A percentile compares a stretch with the other conserved stretches of the same genome.
Evolutionary conservation across 2,797 vertebrate genomes (phyloP).

Genomic region (Rhinatrema bivittatum): DNA sequence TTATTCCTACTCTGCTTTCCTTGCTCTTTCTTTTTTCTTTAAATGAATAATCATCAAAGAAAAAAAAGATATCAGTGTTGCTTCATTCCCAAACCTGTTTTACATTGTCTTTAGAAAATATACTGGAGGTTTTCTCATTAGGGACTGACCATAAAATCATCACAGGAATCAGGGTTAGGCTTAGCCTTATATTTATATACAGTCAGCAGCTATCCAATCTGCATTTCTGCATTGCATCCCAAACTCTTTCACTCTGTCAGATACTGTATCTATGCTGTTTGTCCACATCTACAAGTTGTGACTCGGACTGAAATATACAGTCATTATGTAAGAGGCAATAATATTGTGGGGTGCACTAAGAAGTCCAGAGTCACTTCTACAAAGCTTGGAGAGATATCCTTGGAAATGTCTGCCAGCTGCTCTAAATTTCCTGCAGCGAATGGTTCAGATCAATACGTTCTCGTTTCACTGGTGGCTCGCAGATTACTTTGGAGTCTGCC

Average conservation of each 20-base stretch:
- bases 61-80: too few relatives aligned
- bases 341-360: not conserved
- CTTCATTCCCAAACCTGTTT: too few relatives aligned
- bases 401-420: not conserved
- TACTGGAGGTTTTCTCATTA: too few relatives aligned
- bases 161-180: not conserved
- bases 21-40: too few relatives aligned
- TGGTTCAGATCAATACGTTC: conserved; percentile 80
- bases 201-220: not conserved
- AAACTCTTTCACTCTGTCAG: not conserved
- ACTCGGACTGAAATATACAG: conserved; percentile 26
- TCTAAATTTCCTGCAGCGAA: conserved; percentile 83
- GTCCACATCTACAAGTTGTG: not conserved
- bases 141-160: not conserved
- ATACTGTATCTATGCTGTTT: not conserved
- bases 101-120: too few relatives aligned
- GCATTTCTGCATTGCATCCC: rapidly evolving
- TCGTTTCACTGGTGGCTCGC: conserved; percentile 82
- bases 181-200: not conserved
- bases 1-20: too few relatives aligned
- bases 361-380: not conserved
- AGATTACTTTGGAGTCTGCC: conserved; percentile 40
- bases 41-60: conserved; percentile 12
- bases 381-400: conserved; percentile 8
- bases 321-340: conserved; percentile 43